These are phyloP conservation scores for Lutraria rhynchaena DNA, from an alignment of 1,140 invertebrate genomes.

Conservation along the genomic window DNA sequence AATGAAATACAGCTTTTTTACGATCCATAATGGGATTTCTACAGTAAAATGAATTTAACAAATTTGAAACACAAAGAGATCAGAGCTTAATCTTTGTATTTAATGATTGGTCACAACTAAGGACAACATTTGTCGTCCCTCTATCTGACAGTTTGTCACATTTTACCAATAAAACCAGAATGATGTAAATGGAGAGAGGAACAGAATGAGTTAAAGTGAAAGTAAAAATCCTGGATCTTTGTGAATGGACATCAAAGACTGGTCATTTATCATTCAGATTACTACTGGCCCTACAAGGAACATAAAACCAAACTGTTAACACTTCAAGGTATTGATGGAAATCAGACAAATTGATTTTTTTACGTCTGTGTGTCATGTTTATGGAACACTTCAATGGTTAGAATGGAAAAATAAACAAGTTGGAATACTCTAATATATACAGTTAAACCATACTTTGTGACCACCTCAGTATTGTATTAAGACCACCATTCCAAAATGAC, in stretches of 20 bases:
- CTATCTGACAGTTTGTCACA: slow-evolving; percentile 38
- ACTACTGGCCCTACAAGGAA: no score
- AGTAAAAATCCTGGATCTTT: slow-evolving; percentile 37
- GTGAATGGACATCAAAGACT: slow-evolving; percentile 47
- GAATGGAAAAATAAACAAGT: no score
- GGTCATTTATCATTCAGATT: slow-evolving; percentile 15
- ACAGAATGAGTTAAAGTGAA: not conserved
- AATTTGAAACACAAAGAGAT: slow-evolving; percentile 38
- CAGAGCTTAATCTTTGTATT: slow-evolving; percentile 31
- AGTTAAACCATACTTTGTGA: no score
- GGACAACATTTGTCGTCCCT: slow-evolving; percentile 14
- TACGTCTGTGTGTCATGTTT: no score
- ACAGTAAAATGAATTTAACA: slow-evolving; percentile 39
- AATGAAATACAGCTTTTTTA: slow-evolving; percentile 33
- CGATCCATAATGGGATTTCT: slow-evolving; percentile 17
- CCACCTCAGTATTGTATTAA: no score
- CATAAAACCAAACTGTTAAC: no score
- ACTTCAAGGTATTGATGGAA: no score
- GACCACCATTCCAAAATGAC: no score
- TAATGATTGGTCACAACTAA: slow-evolving; percentile 53
- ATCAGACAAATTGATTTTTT: no score
- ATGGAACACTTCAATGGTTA: no score
- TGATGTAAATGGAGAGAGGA: slow-evolving; percentile 41
- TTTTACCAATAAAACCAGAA: slow-evolving; percentile 50
- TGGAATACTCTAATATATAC: no score